Evolutionary conservation across 1,140 invertebrate genomes (phyloP).

Genomic region (Elymnias hypermnestra): DNA sequence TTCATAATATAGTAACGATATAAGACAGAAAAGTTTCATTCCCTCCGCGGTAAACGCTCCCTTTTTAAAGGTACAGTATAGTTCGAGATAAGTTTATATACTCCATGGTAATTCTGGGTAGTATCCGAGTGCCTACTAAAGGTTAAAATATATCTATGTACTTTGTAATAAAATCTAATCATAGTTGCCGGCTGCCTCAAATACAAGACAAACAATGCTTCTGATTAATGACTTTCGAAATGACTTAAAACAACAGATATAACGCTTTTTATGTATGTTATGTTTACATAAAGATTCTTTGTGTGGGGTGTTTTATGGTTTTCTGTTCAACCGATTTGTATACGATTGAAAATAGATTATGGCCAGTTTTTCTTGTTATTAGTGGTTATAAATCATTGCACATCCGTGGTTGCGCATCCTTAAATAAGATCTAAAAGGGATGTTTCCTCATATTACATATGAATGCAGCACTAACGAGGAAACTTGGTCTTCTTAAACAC

Average conservation of each 20-base stretch:
- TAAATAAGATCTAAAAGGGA: slow-evolving; percentile 59
- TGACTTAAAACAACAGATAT: slow-evolving; percentile 75
- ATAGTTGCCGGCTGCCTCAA: slow-evolving; percentile 39
- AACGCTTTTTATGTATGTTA: slow-evolving; percentile 70
- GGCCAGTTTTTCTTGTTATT: slow-evolving; percentile 74
- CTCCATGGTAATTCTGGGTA: no score
- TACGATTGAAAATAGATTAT: slow-evolving; percentile 74
- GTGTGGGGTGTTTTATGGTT: slow-evolving; percentile 74
- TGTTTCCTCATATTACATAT: no score
- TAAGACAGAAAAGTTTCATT: no score
- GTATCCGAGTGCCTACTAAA: no score
- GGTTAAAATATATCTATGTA: slow-evolving; percentile 12
- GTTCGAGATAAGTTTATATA: no score
- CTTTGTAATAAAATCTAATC: slow-evolving; percentile 46
- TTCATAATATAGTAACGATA: no score
- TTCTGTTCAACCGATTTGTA: slow-evolving; percentile 74
- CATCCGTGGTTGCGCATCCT: slow-evolving; percentile 59
- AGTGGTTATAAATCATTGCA: slow-evolving; percentile 69
- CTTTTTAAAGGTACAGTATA: no score
- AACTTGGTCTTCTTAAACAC: no score
- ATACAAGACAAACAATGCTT: slow-evolving; percentile 57
- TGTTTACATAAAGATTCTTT: slow-evolving; percentile 76
- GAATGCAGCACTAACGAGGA: no score
- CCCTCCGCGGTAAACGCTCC: no score
- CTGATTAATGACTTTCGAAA: slow-evolving; percentile 70